Conservation (phyloP, 23 tunicate genomes). For the Styela plicata region DNA sequence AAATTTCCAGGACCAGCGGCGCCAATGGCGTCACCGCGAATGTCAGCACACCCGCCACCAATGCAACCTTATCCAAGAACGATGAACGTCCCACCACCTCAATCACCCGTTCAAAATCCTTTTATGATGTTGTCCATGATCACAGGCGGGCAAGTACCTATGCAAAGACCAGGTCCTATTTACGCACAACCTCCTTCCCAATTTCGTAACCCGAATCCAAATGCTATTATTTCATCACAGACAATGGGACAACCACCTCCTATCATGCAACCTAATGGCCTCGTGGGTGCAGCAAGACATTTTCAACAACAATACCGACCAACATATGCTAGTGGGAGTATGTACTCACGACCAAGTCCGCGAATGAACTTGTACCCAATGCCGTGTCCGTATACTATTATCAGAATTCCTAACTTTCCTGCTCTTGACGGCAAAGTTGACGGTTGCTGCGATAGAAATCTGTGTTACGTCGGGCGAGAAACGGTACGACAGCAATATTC, state of each 20-base stretch:
- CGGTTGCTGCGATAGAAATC: conserved; percentile 30
- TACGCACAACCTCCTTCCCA: conserved; percentile 13
- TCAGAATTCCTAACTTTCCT: conserved; percentile 35
- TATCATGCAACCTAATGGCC: background rate
- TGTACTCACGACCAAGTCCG: background rate
- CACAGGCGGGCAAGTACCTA: background rate
- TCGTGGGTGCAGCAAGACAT: background rate
- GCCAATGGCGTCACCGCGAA: background rate
- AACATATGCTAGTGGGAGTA: conserved; percentile 8
- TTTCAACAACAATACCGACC: background rate
- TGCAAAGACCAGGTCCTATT: background rate
- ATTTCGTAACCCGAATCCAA: conserved; percentile 21
- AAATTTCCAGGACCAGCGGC: conserved; percentile 23
- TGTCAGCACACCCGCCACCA: background rate
- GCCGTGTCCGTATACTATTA: conserved; percentile 21
- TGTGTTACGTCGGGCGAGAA: conserved; percentile 8
- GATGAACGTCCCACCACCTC: background rate
- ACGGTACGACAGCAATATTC: conserved; percentile 10
- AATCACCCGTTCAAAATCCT: conserved; percentile 5
- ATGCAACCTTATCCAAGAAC: background rate
- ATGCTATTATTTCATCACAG: background rate
- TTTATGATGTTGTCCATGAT: background rate
- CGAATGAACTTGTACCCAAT: conserved; percentile 19
- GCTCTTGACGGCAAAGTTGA: conserved; percentile 22
- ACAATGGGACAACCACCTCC: background rate